Evolutionary conservation across 1,140 invertebrate genomes (phyloP).

Genomic region (Drosophila mauritiana): DNA sequence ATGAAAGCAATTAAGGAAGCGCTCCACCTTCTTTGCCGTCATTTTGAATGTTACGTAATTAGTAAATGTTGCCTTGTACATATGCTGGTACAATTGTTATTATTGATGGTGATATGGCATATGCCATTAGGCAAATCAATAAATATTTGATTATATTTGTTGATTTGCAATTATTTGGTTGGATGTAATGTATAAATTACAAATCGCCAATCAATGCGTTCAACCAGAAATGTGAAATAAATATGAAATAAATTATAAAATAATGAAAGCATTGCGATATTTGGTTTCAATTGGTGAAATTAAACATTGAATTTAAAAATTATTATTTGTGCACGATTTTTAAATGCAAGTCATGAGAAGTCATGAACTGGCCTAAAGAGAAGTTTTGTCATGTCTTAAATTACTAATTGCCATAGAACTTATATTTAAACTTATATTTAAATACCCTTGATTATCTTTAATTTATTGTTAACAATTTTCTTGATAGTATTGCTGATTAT

Average conservation of each 20-base stretch:
- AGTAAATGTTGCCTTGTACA: conserved; percentile 8
- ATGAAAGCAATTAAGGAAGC: conserved; percentile 27
- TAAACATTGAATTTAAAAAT: conserved; percentile 6
- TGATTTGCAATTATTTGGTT: conserved; percentile 74
- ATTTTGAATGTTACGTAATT: conserved; percentile 56
- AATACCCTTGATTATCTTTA: too few species aligned
- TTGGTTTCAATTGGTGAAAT: conserved; percentile 13
- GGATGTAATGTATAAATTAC: conserved; percentile 59
- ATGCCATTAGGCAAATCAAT: conserved; percentile 72
- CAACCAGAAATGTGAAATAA: conserved; percentile 22
- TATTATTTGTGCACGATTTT: neutral
- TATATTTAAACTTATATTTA: too few species aligned
- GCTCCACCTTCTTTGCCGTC: conserved; percentile 19
- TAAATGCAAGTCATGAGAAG: neutral
- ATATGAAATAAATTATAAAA: conserved; percentile 1
- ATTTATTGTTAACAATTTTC: too few species aligned
- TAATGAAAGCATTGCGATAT: neutral
- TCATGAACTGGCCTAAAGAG: neutral
- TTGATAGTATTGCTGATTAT: too few species aligned
- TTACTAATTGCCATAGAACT: neutral
- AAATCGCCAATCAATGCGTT: conserved; percentile 28
- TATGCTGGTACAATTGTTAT: conserved; percentile 26
- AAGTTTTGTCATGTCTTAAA: neutral
- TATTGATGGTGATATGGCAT: conserved; percentile 16
- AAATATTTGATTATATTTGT: conserved; percentile 81